Percentiles rank a stretch among this genome's conserved stretches.
Conservation (phyloP, 2,797 vertebrate genomes). For the Bufotes viridis region DNA sequence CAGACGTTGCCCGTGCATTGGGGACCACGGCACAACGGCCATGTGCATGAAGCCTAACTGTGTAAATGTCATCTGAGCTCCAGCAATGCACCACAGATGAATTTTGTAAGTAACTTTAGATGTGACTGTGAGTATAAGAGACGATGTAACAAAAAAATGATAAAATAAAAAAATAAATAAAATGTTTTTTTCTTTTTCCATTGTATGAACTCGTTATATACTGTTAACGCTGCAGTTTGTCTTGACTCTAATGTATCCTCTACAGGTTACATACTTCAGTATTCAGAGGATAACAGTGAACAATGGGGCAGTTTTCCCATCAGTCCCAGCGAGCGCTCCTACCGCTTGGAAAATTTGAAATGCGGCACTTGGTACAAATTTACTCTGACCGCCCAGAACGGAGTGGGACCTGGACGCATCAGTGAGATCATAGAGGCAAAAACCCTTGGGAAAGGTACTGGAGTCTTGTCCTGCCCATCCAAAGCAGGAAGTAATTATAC, state of each 20-base stretch:
- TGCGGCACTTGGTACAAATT: constrained; percentile 99
- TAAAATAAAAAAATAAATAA: too few species aligned
- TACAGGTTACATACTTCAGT: constrained; percentile 96
- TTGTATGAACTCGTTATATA: too few species aligned
- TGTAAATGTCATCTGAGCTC: too few species aligned
- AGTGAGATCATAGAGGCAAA: constrained; percentile 99
- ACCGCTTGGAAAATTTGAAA: constrained; percentile 93
- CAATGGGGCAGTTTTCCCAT: constrained; percentile 98
- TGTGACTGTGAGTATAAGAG: too few species aligned
- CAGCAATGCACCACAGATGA: neutral
- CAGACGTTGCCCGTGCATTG: too few species aligned
- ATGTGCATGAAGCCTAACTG: too few species aligned
- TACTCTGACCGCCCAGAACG: constrained; percentile 95
- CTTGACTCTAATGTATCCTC: neutral
- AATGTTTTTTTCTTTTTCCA: too few species aligned
- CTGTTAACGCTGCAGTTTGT: neutral
- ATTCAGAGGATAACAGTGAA: constrained; percentile 98
- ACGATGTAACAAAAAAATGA: too few species aligned
- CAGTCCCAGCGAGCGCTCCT: constrained; percentile 95
- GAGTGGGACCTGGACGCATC: constrained; percentile 95
- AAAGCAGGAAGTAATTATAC: constrained; percentile 63
- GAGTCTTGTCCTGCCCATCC: constrained; percentile 48
- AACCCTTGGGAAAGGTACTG: constrained; percentile 93
- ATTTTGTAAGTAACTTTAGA: too few species aligned
- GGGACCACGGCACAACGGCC: too few species aligned